These are phyloP conservation scores for Onthophagus sagittarius DNA, from an alignment of 2,888 invertebrate species.

Conservation along the genomic window DNA sequence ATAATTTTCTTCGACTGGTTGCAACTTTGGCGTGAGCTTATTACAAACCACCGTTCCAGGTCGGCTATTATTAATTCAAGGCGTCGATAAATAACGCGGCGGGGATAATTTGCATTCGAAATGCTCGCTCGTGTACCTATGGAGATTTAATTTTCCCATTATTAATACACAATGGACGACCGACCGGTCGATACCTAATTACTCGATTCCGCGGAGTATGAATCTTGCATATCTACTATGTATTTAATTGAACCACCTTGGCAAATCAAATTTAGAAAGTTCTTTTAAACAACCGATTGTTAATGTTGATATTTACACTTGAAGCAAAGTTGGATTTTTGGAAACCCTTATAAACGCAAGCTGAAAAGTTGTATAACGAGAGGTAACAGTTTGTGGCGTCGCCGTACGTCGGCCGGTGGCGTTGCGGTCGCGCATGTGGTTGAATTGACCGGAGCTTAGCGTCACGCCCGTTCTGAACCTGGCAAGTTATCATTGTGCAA, in stretches of 20 bases:
- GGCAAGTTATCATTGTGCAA: slow-evolving; percentile 35
- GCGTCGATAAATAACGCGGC: not conserved
- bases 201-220: not conserved
- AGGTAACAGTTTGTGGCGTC: slow-evolving; percentile 15
- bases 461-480: slow-evolving; percentile 28
- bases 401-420: slow-evolving; percentile 9
- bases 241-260: not conserved
- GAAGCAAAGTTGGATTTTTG: too few species aligned
- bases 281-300: not conserved
- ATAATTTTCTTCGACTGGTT: not conserved
- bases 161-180: slow-evolving; percentile 8
- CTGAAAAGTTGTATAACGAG: slow-evolving; percentile 15
- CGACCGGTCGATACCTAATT: not conserved
- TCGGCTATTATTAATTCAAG: not conserved
- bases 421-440: slow-evolving; percentile 8
- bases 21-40: not conserved
- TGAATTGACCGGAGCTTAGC: slow-evolving; percentile 23
- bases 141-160: slow-evolving; percentile 11
- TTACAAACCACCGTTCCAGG: not conserved
- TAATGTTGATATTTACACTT: too few species aligned
- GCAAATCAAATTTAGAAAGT: not conserved
- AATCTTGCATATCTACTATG: not conserved
- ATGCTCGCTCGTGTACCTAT: slow-evolving; percentile 4
- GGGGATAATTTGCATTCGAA: slow-evolving; percentile 10
- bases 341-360: not conserved